phyloP scores from a whole-genome alignment of 2,888 invertebrate species.

The Isotomurus palustris region DNA sequence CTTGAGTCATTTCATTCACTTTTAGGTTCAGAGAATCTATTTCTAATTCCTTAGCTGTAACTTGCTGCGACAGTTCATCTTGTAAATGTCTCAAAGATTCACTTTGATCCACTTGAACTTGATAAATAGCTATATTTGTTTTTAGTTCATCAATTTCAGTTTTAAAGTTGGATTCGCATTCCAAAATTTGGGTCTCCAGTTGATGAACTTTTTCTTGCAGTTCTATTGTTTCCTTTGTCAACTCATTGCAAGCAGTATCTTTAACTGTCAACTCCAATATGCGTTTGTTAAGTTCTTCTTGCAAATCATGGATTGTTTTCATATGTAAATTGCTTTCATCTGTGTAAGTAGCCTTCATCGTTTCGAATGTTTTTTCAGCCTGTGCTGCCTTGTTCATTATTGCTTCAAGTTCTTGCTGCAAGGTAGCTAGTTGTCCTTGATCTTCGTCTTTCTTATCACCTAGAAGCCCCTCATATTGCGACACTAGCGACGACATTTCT shows the following conservation, averaged over 20 bases:
- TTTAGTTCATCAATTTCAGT: constrained; percentile 3
- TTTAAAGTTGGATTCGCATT: neutral
- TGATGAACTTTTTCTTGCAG: neutral
- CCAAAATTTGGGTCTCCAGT: neutral
- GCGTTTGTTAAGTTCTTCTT: constrained; percentile 1
- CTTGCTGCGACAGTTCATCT: neutral
- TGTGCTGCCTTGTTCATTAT: neutral
- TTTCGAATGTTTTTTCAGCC: constrained; percentile 4
- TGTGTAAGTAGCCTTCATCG: neutral
- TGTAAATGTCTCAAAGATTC: neutral
- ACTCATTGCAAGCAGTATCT: neutral
- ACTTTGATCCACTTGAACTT: neutral
- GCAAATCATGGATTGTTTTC: constrained; percentile 1
- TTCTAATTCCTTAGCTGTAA: neutral
- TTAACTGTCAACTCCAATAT: neutral
- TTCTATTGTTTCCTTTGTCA: neutral
- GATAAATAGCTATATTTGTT: neutral
- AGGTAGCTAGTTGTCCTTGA: neutral
- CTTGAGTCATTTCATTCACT: neutral
- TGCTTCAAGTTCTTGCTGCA: constrained; percentile 5
- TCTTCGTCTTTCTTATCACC: neutral
- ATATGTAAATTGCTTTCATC: neutral
- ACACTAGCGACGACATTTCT: neutral
- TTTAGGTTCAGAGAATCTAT: neutral
- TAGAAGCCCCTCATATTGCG: neutral